Base-by-base conservation (phyloP, 2,797 vertebrate genomes). In the Helostoma temminkii region DNA sequence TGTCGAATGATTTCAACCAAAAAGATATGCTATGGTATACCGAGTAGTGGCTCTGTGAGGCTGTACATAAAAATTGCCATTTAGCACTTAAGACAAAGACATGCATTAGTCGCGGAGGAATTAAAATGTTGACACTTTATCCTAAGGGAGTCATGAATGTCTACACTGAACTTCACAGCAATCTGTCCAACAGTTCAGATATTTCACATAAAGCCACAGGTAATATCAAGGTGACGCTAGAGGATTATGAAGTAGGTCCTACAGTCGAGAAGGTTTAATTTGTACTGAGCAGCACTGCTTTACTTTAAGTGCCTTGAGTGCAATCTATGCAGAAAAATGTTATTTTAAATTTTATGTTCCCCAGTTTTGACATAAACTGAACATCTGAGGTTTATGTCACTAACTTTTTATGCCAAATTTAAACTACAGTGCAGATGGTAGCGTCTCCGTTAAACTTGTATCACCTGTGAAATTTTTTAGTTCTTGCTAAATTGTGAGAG, bases 391-490 rank as follows among this genome's bases (percentile, higher is more conserved):
- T 55, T 14, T 41, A 5, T 32, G 21, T 66, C 11, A 15, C 32
- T 43, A 22, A 34, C 10, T n/a, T 53, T 68, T 34, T 32, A 22
- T 10, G 14, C 21, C 26, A 8, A 43, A 25, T 62, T 42, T 22
- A 37, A 50, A 49, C 43, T 28, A 2, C n/a, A 52, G n/a, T 21
- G 18, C 2, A 32, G 18, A 1, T 43, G 56, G 26, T 30, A 50
- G 30, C 6, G 52, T 48, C 9, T 60, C 53, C 41, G 34, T 53
- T 55, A 24, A 48, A 46, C 28, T 41, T 25, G 5, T 37, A 25
- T 66, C 49, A 60, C 36, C 25, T 42, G 39, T 54, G 39, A 49
- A 58, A 49, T 53, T 15, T 28, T 36, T 12, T 16, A 4, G 8
- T 26, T 21, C 9, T 24, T 25, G 9, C 32, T 55, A 22, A 60